Evolutionary conservation across 2,888 invertebrate genomes (phyloP).

Genomic region (Hipparchia sbordonii): DNA sequence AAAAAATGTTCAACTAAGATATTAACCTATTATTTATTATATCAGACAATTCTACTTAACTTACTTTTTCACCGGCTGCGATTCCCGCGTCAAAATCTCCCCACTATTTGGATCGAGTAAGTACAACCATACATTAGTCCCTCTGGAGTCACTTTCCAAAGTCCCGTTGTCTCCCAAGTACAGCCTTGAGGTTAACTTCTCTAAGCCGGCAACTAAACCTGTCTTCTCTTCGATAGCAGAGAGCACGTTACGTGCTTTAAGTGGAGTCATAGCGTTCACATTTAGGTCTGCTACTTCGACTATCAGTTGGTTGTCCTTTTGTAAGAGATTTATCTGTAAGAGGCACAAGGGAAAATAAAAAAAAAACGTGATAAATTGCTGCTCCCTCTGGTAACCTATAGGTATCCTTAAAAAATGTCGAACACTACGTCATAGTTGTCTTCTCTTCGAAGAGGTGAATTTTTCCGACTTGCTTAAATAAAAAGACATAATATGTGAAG

Average conservation of each 20-base stretch:
- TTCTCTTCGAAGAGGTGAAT: too few relatives aligned
- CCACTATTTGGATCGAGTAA: conserved; percentile 91
- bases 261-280: conserved; percentile 85
- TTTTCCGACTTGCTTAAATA: too few relatives aligned
- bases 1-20: too few relatives aligned
- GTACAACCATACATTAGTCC: conserved; percentile 95
- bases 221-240: conserved; percentile 87
- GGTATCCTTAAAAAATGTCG: too few relatives aligned
- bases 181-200: conserved; percentile 91
- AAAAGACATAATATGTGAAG: too few relatives aligned
- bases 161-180: conserved; percentile 89
- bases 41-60: background rate
- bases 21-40: too few relatives aligned
- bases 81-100: conserved; percentile 88
- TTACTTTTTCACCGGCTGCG: conserved; percentile 82
- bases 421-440: too few relatives aligned
- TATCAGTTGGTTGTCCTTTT: conserved; percentile 89
- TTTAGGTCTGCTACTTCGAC: conserved; percentile 89
- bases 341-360: background rate
- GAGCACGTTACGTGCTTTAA: conserved; percentile 70
- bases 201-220: conserved; percentile 90
- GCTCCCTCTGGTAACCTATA: too few relatives aligned
- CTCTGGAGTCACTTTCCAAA: conserved; percentile 87
- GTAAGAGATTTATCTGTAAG: conserved; percentile 89
- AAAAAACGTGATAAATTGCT: too few relatives aligned